Conservation (phyloP, 1,140 invertebrate species). For the Drosophila oshimai region DNA sequence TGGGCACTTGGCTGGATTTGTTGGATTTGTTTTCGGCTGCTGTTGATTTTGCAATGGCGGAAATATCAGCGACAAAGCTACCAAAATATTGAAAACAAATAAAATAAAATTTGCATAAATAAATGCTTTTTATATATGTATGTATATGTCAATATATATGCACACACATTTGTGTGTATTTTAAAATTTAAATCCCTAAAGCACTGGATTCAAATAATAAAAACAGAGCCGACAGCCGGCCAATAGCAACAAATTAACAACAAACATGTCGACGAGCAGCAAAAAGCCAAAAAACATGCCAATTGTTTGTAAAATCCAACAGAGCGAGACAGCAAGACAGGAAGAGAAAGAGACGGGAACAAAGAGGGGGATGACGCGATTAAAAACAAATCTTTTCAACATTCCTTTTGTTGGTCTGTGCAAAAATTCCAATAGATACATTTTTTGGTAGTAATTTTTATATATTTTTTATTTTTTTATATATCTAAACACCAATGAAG, state of each 20-base stretch:
- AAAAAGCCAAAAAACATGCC: conserved; percentile 67
- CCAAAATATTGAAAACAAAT: conserved; percentile 80
- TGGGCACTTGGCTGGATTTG: conserved; percentile 37
- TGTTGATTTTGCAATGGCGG: conserved; percentile 71
- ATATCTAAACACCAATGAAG: no score
- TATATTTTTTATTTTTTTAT: no score
- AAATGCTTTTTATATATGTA: conserved; percentile 53
- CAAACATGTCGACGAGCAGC: conserved; percentile 62
- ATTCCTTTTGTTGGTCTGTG: conserved; percentile 46
- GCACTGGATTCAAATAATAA: conserved; percentile 68
- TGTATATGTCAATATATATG: neutral
- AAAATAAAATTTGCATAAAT: conserved; percentile 80
- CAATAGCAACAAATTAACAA: conserved; percentile 71
- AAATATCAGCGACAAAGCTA: conserved; percentile 80
- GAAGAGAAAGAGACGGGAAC: neutral
- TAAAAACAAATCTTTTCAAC: conserved; percentile 65
- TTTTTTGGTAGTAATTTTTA: no score
- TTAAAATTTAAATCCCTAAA: conserved; percentile 73
- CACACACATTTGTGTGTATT: conserved; percentile 18
- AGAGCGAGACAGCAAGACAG: neutral
- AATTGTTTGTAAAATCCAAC: conserved; percentile 59
- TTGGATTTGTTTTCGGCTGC: conserved; percentile 44
- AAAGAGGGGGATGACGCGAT: conserved; percentile 45
- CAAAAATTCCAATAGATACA: conserved; percentile 34
- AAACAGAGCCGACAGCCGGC: conserved; percentile 30